phyloP scores from a whole-genome alignment of 2,888 invertebrate genomes.

The Zygaena filipendulae region DNA sequence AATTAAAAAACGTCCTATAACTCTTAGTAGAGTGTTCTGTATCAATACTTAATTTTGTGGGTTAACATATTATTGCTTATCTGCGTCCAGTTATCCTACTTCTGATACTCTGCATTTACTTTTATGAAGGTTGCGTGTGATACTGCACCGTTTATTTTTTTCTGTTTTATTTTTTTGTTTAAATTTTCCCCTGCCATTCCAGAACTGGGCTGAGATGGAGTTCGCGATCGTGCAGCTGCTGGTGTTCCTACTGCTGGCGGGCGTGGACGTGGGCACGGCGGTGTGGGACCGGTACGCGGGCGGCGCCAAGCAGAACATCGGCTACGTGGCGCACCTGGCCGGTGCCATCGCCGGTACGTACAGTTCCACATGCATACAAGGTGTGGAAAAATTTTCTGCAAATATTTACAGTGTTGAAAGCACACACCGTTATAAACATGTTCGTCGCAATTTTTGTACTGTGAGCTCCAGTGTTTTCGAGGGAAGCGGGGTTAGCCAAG shows the following conservation, averaged over 20 bases:
- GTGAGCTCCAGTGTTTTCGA: not conserved
- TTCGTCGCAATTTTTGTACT: too few species aligned
- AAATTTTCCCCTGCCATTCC: too few species aligned
- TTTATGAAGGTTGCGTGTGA: too few species aligned
- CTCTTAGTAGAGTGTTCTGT: too few species aligned
- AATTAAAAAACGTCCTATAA: too few species aligned
- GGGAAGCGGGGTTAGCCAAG: not conserved
- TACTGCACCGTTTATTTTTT: conserved; percentile 1
- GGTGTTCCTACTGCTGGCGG: conserved; percentile 83
- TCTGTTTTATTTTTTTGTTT: conserved; percentile 5
- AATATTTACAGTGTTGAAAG: not conserved
- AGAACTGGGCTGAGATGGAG: conserved; percentile 99
- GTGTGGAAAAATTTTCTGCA: not conserved
- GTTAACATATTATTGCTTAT: too few species aligned
- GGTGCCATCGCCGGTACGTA: conserved; percentile 88
- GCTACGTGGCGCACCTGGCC: conserved; percentile 94
- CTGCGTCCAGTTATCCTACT: too few species aligned
- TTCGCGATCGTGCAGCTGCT: conserved; percentile 87
- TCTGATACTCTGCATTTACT: too few species aligned
- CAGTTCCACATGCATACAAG: too few species aligned
- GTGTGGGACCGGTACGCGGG: conserved; percentile 87
- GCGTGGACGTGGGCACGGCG: conserved; percentile 89
- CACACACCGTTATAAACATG: too few species aligned
- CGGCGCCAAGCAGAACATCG: conserved; percentile 79
- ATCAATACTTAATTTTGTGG: too few species aligned